Base-by-base conservation (phyloP, 2,888 invertebrate genomes). In the Drosophila pegasa region DNA sequence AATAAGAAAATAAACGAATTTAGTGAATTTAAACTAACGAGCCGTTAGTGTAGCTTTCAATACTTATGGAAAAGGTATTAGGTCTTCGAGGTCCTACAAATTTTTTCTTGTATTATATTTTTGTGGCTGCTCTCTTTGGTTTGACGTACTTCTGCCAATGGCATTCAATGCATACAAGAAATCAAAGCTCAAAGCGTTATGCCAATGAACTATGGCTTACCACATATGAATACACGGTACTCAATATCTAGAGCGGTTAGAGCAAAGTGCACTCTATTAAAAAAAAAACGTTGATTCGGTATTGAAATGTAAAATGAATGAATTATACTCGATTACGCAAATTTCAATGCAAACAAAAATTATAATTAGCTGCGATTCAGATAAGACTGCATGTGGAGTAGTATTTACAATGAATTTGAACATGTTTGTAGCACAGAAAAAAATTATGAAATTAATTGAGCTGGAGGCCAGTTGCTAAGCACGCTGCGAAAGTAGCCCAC, bases 121-220 rank as follows among this genome's bases (percentile, higher is more conserved):
- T 51, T 59, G 41, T 43, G 47, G 29, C 20, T 56, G 65, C 43
- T 50, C 25, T 33, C 27, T 59, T 45, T 14, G 22, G 54, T 40
- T 54, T 52, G 27, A 5, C 54, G 27, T 22, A 45, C 54, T 58
- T 64, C 40, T 33, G n/a, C 38, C 54, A 33, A 22, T 18, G 40
- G 54, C 56, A 31, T 51, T 55, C 29, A 37, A 12, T 50, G 20
- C 25, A 50, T 54, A 40, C 55, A 63, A 66, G 57, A 47, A 14
- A 68, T 55, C 62, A 68, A 79, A 62, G 56, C 72, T 55, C 62
- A 68, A 79, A 62, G 56, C 27, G 40, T 47, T 43, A 35, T 37
- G 33, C 50, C 51, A 58, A 54, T 65, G 51, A 63, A 52, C 57
- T 70, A 48, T 54, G 56, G 29, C 18, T 25, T 33, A 35, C 12